phyloP scores from a whole-genome alignment of 2,113 vertebrate genomes.

The Chelonoidis abingdonii region DNA sequence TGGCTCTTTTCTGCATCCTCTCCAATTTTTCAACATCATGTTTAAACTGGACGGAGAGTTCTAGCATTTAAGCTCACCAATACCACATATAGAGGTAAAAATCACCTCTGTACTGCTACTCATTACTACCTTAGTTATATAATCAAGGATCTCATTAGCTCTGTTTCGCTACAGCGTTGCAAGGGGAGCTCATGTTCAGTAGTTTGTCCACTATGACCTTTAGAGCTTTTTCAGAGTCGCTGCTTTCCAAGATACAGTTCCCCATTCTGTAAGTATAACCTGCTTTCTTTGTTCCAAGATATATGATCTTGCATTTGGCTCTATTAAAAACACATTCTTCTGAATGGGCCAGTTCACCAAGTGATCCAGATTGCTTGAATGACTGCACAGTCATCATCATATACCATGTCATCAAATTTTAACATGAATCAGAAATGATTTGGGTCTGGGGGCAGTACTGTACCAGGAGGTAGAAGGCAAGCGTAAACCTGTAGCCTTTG shows the following conservation, averaged over 20 bases:
- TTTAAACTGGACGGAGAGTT: not conserved
- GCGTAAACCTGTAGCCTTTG: too few relatives aligned
- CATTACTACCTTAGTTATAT: not conserved
- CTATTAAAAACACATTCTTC: not conserved
- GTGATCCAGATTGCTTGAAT: conserved; percentile 11
- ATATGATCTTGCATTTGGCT: not conserved
- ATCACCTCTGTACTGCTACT: not conserved
- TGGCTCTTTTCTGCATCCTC: not conserved
- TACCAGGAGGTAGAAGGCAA: too few relatives aligned
- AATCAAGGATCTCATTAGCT: conserved; percentile 20
- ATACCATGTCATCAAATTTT: not conserved
- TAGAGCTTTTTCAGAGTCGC: conserved; percentile 32
- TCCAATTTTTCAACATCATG: not conserved
- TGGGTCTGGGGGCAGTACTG: too few relatives aligned
- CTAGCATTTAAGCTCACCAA: not conserved
- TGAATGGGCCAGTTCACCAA: not conserved
- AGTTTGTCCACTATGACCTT: conserved; percentile 11
- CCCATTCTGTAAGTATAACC: not conserved
- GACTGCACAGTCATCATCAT: not conserved
- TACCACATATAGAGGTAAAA: not conserved
- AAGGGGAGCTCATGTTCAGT: not conserved
- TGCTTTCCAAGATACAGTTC: not conserved
- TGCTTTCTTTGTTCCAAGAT: conserved; percentile 6
- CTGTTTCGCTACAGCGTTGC: conserved; percentile 1
- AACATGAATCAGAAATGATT: not conserved